A percentile compares a stretch with the other conserved stretches of the same genome.
These are phyloP conservation scores for Dorcus parallelipipedus DNA, from an alignment of 2,888 invertebrate genomes.

Conservation along the genomic window DNA sequence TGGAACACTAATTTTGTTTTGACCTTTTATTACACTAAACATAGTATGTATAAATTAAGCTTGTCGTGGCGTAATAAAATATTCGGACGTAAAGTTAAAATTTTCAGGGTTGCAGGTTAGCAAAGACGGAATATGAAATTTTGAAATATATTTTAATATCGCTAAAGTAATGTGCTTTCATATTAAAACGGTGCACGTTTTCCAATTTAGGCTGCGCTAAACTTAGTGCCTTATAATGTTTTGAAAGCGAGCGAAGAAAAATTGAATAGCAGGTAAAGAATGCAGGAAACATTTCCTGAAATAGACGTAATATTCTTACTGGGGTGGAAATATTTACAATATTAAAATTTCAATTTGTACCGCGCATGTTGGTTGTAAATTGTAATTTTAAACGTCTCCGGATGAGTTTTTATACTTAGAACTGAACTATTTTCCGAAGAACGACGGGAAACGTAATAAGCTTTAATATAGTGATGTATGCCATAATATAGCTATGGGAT, in stretches of 20 bases:
- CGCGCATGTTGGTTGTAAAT: constrained; percentile 24
- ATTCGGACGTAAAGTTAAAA: no score
- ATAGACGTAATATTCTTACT: constrained; percentile 37
- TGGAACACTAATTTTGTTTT: no score
- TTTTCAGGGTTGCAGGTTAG: no score
- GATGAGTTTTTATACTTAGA: constrained; percentile 21
- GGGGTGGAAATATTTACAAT: constrained; percentile 42
- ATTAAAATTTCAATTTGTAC: constrained; percentile 44
- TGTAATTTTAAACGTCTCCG: constrained; percentile 28
- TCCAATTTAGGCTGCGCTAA: not conserved
- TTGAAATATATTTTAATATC: not conserved
- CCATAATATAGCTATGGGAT: not conserved
- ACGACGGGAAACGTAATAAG: constrained; percentile 11
- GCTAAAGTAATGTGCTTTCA: not conserved
- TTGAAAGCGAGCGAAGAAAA: constrained; percentile 2
- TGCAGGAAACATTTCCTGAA: constrained; percentile 37
- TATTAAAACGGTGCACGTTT: not conserved
- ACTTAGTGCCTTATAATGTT: not conserved
- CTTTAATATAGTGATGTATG: constrained; percentile 15
- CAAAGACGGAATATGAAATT: not conserved
- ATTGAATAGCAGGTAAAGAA: constrained; percentile 26
- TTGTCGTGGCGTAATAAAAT: no score
- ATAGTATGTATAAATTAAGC: no score
- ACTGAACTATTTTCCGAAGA: constrained; percentile 14
- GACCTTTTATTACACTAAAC: no score